These are phyloP conservation scores for Phalera bucephala DNA, from an alignment of 2,888 invertebrate species.

Conservation along the genomic window DNA sequence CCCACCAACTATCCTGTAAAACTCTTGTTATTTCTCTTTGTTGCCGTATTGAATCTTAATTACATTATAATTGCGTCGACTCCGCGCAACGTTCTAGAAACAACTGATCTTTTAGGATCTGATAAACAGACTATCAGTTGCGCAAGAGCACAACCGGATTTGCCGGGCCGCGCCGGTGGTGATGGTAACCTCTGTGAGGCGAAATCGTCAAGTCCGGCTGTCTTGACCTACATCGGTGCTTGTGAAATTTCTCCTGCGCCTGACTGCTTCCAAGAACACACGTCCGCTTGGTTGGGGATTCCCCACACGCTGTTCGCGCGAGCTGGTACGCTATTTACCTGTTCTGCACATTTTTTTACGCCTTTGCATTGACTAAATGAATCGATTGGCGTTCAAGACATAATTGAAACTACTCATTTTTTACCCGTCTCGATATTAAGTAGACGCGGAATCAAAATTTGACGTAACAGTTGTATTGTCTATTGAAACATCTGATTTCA, in stretches of 20 bases:
- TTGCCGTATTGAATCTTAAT: not conserved
- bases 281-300: conserved; percentile 60
- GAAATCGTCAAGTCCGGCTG: conserved; percentile 79
- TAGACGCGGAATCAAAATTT: conserved; percentile 5
- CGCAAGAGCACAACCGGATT: conserved; percentile 73
- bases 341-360: conserved; percentile 23
- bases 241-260: conserved; percentile 78
- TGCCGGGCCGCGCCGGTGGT: conserved; percentile 49
- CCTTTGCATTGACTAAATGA: conserved; percentile 7
- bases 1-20: conserved; percentile 1
- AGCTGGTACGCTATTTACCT: conserved; percentile 33
- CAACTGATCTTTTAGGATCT: conserved; percentile 69
- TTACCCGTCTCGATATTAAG: conserved; percentile 3
- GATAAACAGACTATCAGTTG: conserved; percentile 72
- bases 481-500: conserved; percentile 47
- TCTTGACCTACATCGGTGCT: conserved; percentile 76
- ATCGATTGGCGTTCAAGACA: not conserved
- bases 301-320: conserved; percentile 44
- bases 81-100: conserved; percentile 46
- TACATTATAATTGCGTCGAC: conserved; percentile 18
- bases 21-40: not conserved
- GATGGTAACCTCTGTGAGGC: conserved; percentile 76
- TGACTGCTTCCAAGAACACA: conserved; percentile 67
- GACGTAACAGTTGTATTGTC: conserved; percentile 15
- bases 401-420: not conserved